These are phyloP conservation scores for Phrynocephalus forsythii DNA, from an alignment of 2,797 vertebrate genomes.

Conservation along the genomic window DNA sequence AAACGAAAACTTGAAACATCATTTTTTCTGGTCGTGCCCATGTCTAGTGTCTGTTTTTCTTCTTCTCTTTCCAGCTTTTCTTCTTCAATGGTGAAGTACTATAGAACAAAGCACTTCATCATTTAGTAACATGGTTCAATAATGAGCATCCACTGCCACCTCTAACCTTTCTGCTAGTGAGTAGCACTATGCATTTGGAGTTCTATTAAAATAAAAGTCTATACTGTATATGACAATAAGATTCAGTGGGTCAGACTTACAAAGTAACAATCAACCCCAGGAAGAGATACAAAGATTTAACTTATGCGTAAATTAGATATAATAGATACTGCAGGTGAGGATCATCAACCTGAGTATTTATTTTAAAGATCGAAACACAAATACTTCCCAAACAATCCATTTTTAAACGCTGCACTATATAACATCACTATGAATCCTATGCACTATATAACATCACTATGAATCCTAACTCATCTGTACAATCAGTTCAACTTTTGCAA, in stretches of 20 bases:
- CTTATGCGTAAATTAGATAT: background rate
- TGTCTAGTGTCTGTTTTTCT: background rate
- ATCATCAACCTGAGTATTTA: background rate
- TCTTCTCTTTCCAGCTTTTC: constrained; percentile 3
- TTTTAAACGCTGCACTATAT: background rate
- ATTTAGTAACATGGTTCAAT: constrained; percentile 16
- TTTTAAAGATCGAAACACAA: background rate
- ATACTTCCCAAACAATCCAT: background rate
- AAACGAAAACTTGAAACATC: no score
- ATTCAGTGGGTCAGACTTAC: background rate
- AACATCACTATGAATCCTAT: background rate
- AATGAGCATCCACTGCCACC: constrained; percentile 27
- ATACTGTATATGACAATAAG: constrained; percentile 6
- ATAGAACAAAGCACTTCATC: constrained; percentile 15
- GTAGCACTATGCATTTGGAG: background rate
- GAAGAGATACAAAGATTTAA: background rate
- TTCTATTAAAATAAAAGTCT: constrained; percentile 41
- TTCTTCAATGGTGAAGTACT: constrained; percentile 19
- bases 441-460: background rate
- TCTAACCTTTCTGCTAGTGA: background rate
- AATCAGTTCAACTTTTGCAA: background rate
- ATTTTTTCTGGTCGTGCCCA: no score
- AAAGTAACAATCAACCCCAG: constrained; percentile 21
- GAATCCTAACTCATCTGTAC: background rate
- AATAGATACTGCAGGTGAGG: background rate